These are phyloP conservation scores for Vanessa tameamea DNA, from an alignment of 1,140 invertebrate genomes.

Conservation along the genomic window DNA sequence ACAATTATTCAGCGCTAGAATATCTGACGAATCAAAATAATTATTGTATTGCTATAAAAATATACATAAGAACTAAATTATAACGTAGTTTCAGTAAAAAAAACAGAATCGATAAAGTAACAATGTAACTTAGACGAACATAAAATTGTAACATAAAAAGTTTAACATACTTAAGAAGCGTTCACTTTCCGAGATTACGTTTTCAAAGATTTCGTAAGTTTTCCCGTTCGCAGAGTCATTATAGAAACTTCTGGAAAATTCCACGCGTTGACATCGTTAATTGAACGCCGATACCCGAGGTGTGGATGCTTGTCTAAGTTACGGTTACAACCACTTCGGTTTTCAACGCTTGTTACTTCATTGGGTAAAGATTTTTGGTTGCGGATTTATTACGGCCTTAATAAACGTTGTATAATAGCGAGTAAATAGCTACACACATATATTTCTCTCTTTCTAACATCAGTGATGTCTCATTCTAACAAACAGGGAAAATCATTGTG, in stretches of 20 bases:
- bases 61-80: too few relatives aligned
- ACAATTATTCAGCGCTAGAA: too few relatives aligned
- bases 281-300: conserved; percentile 39
- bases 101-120: not conserved
- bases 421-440: too few relatives aligned
- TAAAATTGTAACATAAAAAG: conserved; percentile 17
- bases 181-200: conserved; percentile 25
- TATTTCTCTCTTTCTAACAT: too few relatives aligned
- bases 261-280: conserved; percentile 39
- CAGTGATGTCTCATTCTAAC: too few relatives aligned
- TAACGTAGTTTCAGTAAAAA: not conserved
- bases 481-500: too few relatives aligned
- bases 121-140: not conserved
- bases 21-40: too few relatives aligned
- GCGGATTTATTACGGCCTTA: not conserved
- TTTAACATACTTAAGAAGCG: conserved; percentile 1
- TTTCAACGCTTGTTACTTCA: conserved; percentile 26
- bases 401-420: too few relatives aligned
- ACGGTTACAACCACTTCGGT: conserved; percentile 29
- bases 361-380: conserved; percentile 14
- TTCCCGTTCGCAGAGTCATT: conserved; percentile 25
- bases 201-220: conserved; percentile 34
- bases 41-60: too few relatives aligned
- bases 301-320: conserved; percentile 27
- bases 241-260: conserved; percentile 28